Conservation (phyloP, 2,113 vertebrate genomes). For the Lampris incognitus region DNA sequence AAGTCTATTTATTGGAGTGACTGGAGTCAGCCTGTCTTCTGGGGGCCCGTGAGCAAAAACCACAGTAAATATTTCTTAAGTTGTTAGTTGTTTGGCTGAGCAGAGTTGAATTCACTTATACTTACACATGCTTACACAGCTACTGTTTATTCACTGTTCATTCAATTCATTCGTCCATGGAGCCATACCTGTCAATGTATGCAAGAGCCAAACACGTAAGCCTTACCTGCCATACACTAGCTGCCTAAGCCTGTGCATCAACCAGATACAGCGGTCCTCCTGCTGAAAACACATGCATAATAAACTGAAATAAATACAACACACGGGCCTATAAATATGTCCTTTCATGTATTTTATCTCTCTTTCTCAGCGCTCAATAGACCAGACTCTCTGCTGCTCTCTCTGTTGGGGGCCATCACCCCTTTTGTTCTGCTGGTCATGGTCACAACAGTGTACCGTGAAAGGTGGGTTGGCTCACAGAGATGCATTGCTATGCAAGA, state of each 20-base stretch:
- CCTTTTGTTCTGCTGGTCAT: slow-evolving; percentile 48
- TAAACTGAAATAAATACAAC: background rate
- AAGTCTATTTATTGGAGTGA: slow-evolving; percentile 72
- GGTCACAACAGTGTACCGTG: slow-evolving; percentile 55
- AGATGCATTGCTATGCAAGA: background rate
- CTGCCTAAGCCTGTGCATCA: too few relatives aligned
- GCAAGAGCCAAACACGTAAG: too few relatives aligned
- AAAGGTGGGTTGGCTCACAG: slow-evolving; percentile 60
- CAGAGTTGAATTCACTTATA: too few relatives aligned
- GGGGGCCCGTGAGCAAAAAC: slow-evolving; percentile 55
- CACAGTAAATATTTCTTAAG: slow-evolving; percentile 12
- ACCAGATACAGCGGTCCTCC: too few relatives aligned
- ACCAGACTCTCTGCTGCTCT: slow-evolving; percentile 24
- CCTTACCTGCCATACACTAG: too few relatives aligned
- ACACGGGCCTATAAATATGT: background rate
- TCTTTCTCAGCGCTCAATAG: slow-evolving; percentile 1
- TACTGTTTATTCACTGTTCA: too few relatives aligned
- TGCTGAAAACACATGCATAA: too few relatives aligned
- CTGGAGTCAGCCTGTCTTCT: slow-evolving; percentile 75
- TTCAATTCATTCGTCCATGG: too few relatives aligned
- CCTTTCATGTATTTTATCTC: background rate
- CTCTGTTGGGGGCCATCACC: slow-evolving; percentile 9
- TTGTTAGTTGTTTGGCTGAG: too few relatives aligned
- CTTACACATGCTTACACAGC: too few relatives aligned
- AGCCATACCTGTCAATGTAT: too few relatives aligned